A percentile compares a stretch with the other conserved stretches of the same genome.
phyloP scores from a whole-genome alignment of 2,113 vertebrate genomes.

The Centrocercus urophasianus region DNA sequence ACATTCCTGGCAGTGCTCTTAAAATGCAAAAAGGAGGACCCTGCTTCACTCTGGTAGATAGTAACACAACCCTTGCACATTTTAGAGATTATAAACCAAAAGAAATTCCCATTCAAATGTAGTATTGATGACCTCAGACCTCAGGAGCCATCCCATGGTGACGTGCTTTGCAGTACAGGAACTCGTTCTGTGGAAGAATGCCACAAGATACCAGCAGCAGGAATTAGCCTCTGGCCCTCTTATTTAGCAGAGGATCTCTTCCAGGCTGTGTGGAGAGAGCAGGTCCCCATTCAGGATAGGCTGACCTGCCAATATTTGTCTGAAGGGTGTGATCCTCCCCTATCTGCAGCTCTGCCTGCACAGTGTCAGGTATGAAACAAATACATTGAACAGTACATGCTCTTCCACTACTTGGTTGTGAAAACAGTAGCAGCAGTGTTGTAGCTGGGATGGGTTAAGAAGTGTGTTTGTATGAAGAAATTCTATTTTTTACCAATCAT shows the following conservation, averaged over 20 bases:
- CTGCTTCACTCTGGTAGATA: background rate
- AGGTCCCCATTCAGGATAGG: accelerated
- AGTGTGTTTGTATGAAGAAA: background rate
- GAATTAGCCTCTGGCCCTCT: background rate
- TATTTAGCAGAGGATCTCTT: background rate
- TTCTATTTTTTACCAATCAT: background rate
- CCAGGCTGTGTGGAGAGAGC: accelerated
- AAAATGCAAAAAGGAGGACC: background rate
- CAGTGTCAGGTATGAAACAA: background rate
- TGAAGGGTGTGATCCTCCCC: background rate
- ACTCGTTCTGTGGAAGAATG: background rate
- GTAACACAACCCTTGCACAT: background rate
- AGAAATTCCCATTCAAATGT: background rate
- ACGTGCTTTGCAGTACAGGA: accelerated
- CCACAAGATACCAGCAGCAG: background rate
- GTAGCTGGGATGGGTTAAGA: background rate
- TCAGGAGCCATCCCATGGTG: accelerated
- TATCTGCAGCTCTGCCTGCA: background rate
- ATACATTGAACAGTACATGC: background rate
- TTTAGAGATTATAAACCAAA: background rate
- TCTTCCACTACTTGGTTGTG: background rate
- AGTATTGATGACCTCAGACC: background rate
- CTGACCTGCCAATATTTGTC: background rate
- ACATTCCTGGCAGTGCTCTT: background rate
- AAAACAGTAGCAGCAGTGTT: background rate